phyloP scores from a whole-genome alignment of 2,888 invertebrate species.

The Cheilosia grossa region DNA sequence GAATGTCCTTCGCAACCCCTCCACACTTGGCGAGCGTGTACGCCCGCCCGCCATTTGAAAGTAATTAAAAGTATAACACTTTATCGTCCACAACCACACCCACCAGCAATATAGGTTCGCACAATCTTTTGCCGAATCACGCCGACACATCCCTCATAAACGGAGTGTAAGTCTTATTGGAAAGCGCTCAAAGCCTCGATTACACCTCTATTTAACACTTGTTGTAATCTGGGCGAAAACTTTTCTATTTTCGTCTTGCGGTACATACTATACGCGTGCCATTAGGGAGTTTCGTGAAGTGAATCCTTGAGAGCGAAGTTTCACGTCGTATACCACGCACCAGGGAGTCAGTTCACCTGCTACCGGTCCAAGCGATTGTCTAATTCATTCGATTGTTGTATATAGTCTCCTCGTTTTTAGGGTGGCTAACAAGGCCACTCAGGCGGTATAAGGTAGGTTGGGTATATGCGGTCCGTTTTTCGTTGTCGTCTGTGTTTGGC shows the following conservation, averaged over 20 bases:
- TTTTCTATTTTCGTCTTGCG: conserved; percentile 15
- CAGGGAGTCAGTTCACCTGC: conserved; percentile 28
- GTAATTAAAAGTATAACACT: conserved; percentile 62
- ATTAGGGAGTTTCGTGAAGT: conserved; percentile 40
- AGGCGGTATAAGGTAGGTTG: too few species aligned
- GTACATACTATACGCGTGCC: conserved; percentile 5
- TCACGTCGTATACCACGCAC: not conserved
- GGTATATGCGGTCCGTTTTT: not conserved
- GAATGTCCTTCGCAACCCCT: not conserved
- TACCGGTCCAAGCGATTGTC: conserved; percentile 22
- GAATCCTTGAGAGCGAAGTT: conserved; percentile 25
- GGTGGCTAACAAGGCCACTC: not conserved
- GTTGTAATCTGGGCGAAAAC: conserved; percentile 53
- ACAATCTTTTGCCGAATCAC: conserved; percentile 3
- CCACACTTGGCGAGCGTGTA: not conserved
- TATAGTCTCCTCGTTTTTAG: not conserved
- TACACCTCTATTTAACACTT: conserved; percentile 63
- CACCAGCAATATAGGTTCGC: not conserved
- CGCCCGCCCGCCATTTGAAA: conserved; percentile 25
- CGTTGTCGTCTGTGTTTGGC: conserved; percentile 9
- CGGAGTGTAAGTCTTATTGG: conserved; percentile 54
- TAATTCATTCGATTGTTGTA: conserved; percentile 33
- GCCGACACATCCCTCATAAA: conserved; percentile 22
- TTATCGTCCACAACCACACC: not conserved
- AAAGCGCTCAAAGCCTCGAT: conserved; percentile 61